phyloP scores from a whole-genome alignment of 2,113 vertebrate genomes.

The Cottus gobio region DNA sequence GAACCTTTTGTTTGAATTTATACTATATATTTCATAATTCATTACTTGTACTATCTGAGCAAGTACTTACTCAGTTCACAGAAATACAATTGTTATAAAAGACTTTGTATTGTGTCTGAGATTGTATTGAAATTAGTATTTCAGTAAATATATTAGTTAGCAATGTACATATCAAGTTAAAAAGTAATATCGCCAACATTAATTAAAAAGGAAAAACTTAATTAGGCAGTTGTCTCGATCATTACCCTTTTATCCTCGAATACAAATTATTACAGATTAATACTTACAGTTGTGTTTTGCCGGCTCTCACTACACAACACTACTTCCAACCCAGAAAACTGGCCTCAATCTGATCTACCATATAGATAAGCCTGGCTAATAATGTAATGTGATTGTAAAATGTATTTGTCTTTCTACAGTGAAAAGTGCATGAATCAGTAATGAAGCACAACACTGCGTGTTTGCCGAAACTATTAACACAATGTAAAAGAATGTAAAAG shows the following conservation, averaged over 20 bases:
- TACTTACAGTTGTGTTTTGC: slow-evolving; percentile 16
- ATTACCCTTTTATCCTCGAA: slow-evolving; percentile 10
- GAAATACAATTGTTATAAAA: too few relatives aligned
- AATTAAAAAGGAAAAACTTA: slow-evolving; percentile 31
- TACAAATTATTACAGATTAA: slow-evolving; percentile 30
- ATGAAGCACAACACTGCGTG: too few relatives aligned
- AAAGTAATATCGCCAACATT: slow-evolving; percentile 2
- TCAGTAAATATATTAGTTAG: not conserved
- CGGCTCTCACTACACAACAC: slow-evolving; percentile 16
- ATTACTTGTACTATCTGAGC: too few relatives aligned
- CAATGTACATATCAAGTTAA: not conserved
- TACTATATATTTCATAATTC: too few relatives aligned
- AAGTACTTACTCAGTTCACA: too few relatives aligned
- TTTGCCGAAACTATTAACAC: too few relatives aligned
- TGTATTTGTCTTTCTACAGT: too few relatives aligned
- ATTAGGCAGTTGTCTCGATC: slow-evolving; percentile 3
- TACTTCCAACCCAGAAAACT: slow-evolving; percentile 1
- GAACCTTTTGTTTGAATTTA: too few relatives aligned
- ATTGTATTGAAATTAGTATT: slow-evolving; percentile 8
- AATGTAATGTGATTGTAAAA: too few relatives aligned
- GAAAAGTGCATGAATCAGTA: too few relatives aligned
- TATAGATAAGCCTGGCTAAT: slow-evolving; percentile 25
- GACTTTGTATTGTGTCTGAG: not conserved
- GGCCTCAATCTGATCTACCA: slow-evolving; percentile 29
- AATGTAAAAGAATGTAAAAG: too few relatives aligned